Conservation (phyloP, 2,888 invertebrate species). For the Ceraclea dissimilis region DNA sequence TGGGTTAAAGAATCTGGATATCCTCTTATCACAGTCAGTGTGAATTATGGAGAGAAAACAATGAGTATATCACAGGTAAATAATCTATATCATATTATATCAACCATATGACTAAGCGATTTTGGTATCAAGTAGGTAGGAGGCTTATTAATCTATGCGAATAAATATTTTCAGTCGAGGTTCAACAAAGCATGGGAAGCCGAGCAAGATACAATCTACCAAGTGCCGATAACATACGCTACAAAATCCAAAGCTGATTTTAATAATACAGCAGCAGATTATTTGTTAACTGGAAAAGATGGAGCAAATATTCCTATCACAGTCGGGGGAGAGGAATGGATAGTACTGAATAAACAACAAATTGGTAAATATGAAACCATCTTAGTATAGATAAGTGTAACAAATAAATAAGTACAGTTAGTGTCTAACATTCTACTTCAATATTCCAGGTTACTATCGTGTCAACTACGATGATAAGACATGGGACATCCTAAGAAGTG, state of each 20-base stretch:
- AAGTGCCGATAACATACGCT: not conserved
- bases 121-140: too few relatives aligned
- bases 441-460: conserved; percentile 58
- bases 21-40: conserved; percentile 49
- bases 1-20: conserved; percentile 58
- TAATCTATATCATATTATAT: too few relatives aligned
- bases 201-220: not conserved
- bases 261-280: not conserved
- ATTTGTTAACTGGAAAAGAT: not conserved
- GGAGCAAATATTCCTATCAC: not conserved
- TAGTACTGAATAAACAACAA: not conserved
- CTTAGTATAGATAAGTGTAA: too few relatives aligned
- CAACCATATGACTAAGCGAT: too few relatives aligned
- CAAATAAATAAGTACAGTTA: too few relatives aligned
- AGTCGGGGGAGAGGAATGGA: not conserved
- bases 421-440: too few relatives aligned
- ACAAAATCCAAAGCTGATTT: not conserved
- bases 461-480: conserved; percentile 56
- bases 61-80: conserved; percentile 43
- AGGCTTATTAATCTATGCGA: not conserved
- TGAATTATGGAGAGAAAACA: conserved; percentile 38
- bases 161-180: conserved; percentile 10
- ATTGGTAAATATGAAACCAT: not conserved
- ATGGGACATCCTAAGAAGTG: conserved; percentile 46
- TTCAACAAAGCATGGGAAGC: not conserved